phyloP scores from a whole-genome alignment of 1,140 invertebrate genomes.

The Lutraria rhynchaena region DNA sequence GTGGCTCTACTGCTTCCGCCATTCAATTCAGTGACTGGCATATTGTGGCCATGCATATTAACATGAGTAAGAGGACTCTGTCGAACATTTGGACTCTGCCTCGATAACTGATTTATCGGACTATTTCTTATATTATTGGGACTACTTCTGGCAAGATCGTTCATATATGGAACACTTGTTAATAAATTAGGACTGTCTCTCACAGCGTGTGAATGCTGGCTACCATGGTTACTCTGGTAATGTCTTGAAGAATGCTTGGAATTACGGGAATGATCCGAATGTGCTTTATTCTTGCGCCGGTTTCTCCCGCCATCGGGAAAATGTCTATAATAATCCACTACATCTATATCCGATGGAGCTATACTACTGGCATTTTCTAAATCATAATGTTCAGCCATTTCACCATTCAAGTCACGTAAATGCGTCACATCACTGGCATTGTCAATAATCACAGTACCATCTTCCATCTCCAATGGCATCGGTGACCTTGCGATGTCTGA shows the following conservation, averaged over 20 bases:
- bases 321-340: conserved; percentile 97
- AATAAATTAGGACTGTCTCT: conserved; percentile 58
- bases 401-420: conserved; percentile 85
- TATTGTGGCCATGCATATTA: conserved; percentile 57
- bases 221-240: conserved; percentile 51
- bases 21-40: conserved; percentile 54
- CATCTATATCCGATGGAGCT: conserved; percentile 97
- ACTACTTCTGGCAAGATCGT: conserved; percentile 64
- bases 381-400: conserved; percentile 97
- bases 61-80: conserved; percentile 66
- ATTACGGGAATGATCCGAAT: conserved; percentile 60
- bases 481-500: conserved; percentile 90
- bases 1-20: conserved; percentile 57
- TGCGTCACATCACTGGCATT: conserved; percentile 86
- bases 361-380: conserved; percentile 98
- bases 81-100: conserved; percentile 65
- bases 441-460: conserved; percentile 81
- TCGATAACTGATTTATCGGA: conserved; percentile 67
- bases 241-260: conserved; percentile 59
- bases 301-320: conserved; percentile 89
- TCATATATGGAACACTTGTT: conserved; percentile 60
- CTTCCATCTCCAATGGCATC: conserved; percentile 76
- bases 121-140: conserved; percentile 58
- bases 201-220: conserved; percentile 14
- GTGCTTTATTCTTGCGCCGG: conserved; percentile 58